Evolutionary conservation across 2,797 vertebrate species (phyloP), one percentile per base, ranked within the genome.

Genomic region (Liparis tanakae): DNA sequence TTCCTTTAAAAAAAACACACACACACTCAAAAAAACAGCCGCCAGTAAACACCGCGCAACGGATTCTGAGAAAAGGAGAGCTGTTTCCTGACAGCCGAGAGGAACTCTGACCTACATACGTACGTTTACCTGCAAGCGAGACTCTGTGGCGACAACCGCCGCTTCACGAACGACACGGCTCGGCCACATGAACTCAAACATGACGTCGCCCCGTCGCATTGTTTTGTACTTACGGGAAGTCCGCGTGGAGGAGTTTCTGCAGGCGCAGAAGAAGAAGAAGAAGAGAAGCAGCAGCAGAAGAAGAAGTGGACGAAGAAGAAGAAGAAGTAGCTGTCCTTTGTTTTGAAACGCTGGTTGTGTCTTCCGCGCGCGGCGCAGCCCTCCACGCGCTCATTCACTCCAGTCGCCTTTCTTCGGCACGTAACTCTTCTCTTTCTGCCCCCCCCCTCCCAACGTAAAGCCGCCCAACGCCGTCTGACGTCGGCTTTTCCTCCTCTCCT

Each of bases 381-480:
- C 78, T 25, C 51, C 51, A 6, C 8, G 72, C n/a, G 34, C 72
- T 83, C 87, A 87, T 70, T 88, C 81, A 85, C 69, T 34, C 6
- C 22, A 33, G 17, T 54, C 65, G 78, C 65, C 67, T 81, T 84
- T 84, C 80, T 85, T 68, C 80, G 18, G 75, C 65, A 74, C 74
- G 48, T 33, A 71, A 14, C 43, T 58, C 12, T 39, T 61, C 82
- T 70, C 61, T 22, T 39, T 72, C 67, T 74, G 70, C 39, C 56
- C 75, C 71, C 81, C n/a, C 39, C 39, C 8, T 5, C 39, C 39
- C 39, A 14, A 48, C 66, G 57, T 3, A 68, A 79, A 83, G 67
- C 80, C 86, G 9, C 62, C 91, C 87, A 80, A 89, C 5, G 8
- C 61, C 68, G 10, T 62, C 80, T 90, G 90, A 91, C 88, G 90